Evolutionary conservation across 2,888 invertebrate genomes (phyloP).

Genomic region (Clostera curtula): DNA sequence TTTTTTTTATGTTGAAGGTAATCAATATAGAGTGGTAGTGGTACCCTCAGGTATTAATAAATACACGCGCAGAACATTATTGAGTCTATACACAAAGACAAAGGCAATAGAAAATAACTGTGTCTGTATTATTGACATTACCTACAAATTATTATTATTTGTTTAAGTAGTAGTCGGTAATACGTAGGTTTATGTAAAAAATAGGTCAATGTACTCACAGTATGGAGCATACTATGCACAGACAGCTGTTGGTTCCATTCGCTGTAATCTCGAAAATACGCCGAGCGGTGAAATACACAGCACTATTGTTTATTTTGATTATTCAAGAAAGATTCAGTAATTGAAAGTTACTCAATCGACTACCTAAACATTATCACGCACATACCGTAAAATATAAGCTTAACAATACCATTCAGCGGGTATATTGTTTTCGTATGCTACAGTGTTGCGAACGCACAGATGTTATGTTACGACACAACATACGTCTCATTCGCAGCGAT

Average conservation of each 20-base stretch:
- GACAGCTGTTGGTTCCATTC: constrained; percentile 54
- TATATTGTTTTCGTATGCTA: constrained; percentile 24
- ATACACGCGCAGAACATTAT: too few species aligned
- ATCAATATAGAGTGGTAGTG: too few species aligned
- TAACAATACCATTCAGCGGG: constrained; percentile 18
- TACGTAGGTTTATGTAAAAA: not conserved
- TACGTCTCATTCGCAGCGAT: constrained; percentile 56
- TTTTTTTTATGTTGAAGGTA: too few species aligned
- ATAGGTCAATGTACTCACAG: constrained; percentile 47
- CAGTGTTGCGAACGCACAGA: constrained; percentile 65
- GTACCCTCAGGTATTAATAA: too few species aligned
- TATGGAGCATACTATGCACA: constrained; percentile 66
- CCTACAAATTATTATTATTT: too few species aligned
- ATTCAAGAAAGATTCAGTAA: constrained; percentile 15
- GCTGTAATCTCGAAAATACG: constrained; percentile 36
- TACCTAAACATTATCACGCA: constrained; percentile 19
- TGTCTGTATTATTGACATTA: too few species aligned
- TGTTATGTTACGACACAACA: constrained; percentile 50
- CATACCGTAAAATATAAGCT: constrained; percentile 20
- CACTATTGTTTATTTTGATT: constrained; percentile 45
- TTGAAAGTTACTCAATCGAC: constrained; percentile 15
- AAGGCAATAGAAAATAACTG: too few species aligned
- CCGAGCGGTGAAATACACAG: constrained; percentile 57
- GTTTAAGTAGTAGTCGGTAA: too few species aligned
- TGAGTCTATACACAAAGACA: too few species aligned